Conservation (phyloP, 53 echinoderm and acorn worm genomes). For the Apostichopus leukothele region DNA sequence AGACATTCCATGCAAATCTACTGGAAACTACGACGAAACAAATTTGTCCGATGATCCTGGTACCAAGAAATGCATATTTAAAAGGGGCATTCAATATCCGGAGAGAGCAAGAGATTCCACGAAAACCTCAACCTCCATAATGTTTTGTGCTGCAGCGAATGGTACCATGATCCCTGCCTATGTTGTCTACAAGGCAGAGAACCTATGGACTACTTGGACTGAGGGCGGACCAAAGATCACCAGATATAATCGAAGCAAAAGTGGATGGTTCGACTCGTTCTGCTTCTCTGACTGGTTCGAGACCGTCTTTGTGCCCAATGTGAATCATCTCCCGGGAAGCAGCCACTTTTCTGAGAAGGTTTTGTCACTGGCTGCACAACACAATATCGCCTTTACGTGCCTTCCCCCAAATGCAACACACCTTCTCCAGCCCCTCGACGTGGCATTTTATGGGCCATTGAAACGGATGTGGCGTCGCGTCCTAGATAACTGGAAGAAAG, state of each 20-base stretch:
- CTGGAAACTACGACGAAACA: slow-evolving; percentile 38
- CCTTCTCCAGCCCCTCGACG: slow-evolving; percentile 49
- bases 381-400: slow-evolving; percentile 43
- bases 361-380: slow-evolving; percentile 9
- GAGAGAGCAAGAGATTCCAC: slow-evolving; percentile 26
- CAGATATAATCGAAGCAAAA: slow-evolving; percentile 33
- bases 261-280: slow-evolving; percentile 41
- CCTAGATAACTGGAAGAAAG: slow-evolving; percentile 20
- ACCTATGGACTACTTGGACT: slow-evolving; percentile 39
- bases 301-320: slow-evolving; percentile 18
- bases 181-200: slow-evolving; percentile 45
- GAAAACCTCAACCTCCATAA: slow-evolving; percentile 16
- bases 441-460: slow-evolving; percentile 47
- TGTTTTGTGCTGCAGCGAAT: slow-evolving; percentile 31
- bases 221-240: slow-evolving; percentile 30
- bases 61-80: slow-evolving; percentile 36
- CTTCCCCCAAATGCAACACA: slow-evolving; percentile 46
- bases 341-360: slow-evolving; percentile 46
- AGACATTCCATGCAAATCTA: slow-evolving; percentile 33
- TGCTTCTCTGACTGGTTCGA: slow-evolving; percentile 25
- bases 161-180: slow-evolving; percentile 42
- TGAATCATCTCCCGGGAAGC: slow-evolving; percentile 15
- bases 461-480: slow-evolving; percentile 39
- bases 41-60: slow-evolving; percentile 38
- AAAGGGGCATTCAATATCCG: slow-evolving; percentile 39